Conservation (phyloP, 2,797 vertebrate species). For the Sebastes cheni region DNA sequence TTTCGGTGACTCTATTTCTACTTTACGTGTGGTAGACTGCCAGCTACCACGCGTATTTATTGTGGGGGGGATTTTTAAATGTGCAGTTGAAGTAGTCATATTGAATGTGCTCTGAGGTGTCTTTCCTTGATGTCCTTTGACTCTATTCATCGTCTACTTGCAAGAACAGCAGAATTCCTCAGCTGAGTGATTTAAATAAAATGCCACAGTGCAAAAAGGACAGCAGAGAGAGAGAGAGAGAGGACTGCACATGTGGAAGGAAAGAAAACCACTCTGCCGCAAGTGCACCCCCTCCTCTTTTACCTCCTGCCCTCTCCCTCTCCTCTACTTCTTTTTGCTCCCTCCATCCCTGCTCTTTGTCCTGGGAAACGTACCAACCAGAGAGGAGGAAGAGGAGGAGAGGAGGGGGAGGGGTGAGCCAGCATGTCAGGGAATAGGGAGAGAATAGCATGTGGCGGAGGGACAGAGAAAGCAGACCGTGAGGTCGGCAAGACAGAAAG, state of each 20-base stretch:
- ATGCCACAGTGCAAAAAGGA: slow-evolving; percentile 1
- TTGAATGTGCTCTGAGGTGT: not conserved
- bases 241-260: slow-evolving; percentile 56
- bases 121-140: not conserved
- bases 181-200: not conserved
- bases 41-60: slow-evolving; percentile 19
- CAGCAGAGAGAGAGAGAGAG: not conserved
- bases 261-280: slow-evolving; percentile 38
- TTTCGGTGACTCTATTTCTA: slow-evolving; percentile 53
- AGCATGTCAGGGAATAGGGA: slow-evolving; percentile 73
- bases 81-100: not conserved
- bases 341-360: slow-evolving; percentile 79
- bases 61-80: slow-evolving; percentile 5
- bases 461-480: slow-evolving; percentile 61
- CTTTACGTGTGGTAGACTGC: slow-evolving; percentile 16
- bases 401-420: slow-evolving; percentile 67
- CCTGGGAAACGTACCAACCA: slow-evolving; percentile 83
- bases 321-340: slow-evolving; percentile 32
- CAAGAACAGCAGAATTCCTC: slow-evolving; percentile 6
- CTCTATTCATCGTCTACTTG: not conserved
- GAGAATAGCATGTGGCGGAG: slow-evolving; percentile 73
- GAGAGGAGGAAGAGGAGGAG: slow-evolving; percentile 65
- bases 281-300: slow-evolving; percentile 53
- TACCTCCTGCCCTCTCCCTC: slow-evolving; percentile 51
- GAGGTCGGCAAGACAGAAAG: slow-evolving; percentile 51